A percentile compares a stretch with the other conserved stretches of the same genome.
phyloP scores from a whole-genome alignment of 2,888 invertebrate species.

The Drosophila stalkeri region DNA sequence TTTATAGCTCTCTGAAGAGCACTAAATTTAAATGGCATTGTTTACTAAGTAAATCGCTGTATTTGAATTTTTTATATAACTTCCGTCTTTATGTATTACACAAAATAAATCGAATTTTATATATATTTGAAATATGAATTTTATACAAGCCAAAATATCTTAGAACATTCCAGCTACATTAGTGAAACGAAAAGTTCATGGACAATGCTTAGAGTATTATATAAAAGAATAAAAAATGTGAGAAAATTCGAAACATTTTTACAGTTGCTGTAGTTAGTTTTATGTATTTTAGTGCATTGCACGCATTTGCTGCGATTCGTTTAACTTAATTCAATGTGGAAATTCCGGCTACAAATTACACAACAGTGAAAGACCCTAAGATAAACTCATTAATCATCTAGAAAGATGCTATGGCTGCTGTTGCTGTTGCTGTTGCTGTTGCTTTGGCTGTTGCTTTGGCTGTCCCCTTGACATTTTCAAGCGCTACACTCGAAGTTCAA shows the following conservation, averaged over 20 bases:
- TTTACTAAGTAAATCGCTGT: neutral
- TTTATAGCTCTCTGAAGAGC: conserved; percentile 5
- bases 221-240: conserved; percentile 3
- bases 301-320: conserved; percentile 24
- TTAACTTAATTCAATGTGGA: conserved; percentile 32
- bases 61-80: neutral
- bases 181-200: neutral
- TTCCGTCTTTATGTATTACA: neutral
- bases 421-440: conserved; percentile 4
- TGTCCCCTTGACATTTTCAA: conserved; percentile 52
- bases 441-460: conserved; percentile 4
- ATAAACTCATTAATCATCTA: conserved; percentile 56
- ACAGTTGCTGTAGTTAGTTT: neutral
- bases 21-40: neutral
- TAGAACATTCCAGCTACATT: neutral
- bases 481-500: conserved; percentile 45
- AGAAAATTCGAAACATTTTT: neutral
- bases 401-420: conserved; percentile 8
- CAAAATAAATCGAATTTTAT: neutral
- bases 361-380: conserved; percentile 22
- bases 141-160: too few species aligned
- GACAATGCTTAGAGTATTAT: neutral
- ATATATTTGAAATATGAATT: neutral
- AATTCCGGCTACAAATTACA: conserved; percentile 38
- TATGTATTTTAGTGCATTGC: conserved; percentile 11